phyloP scores from a whole-genome alignment of 2,113 vertebrate genomes.

The Marcusenius ussheri region DNA sequence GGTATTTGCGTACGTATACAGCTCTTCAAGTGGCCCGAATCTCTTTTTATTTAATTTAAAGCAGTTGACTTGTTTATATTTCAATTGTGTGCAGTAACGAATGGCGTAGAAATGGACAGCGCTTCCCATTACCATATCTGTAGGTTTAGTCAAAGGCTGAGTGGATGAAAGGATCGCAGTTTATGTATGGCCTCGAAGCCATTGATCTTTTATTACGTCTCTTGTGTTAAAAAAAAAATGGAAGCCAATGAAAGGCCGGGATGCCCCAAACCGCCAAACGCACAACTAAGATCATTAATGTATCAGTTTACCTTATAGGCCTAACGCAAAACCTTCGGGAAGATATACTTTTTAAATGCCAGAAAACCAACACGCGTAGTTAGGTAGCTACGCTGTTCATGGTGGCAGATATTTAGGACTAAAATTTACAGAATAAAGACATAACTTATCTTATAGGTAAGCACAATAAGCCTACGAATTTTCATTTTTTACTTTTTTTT shows the following conservation, averaged over 20 bases:
- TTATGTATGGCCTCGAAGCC: slow-evolving; percentile 1
- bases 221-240: background rate
- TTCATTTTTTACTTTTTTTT: background rate
- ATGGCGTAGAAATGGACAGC: background rate
- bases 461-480: background rate
- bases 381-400: background rate
- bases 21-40: slow-evolving; percentile 15
- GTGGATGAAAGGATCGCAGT: background rate
- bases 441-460: background rate
- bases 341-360: background rate
- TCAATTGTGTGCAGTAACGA: slow-evolving; percentile 15
- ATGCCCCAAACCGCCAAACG: background rate
- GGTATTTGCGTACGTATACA: slow-evolving; percentile 22
- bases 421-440: background rate
- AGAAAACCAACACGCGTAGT: background rate
- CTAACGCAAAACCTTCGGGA: background rate
- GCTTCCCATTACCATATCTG: slow-evolving; percentile 13
- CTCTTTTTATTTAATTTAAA: slow-evolving; percentile 12
- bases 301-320: background rate
- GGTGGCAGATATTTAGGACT: background rate
- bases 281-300: background rate
- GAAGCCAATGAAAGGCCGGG: background rate
- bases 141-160: slow-evolving; percentile 4
- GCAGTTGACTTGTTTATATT: slow-evolving; percentile 35
- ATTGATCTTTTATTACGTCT: slow-evolving; percentile 12